These are phyloP conservation scores for Creontiades dilutus DNA, from an alignment of 2,888 invertebrate genomes.

Conservation along the genomic window DNA sequence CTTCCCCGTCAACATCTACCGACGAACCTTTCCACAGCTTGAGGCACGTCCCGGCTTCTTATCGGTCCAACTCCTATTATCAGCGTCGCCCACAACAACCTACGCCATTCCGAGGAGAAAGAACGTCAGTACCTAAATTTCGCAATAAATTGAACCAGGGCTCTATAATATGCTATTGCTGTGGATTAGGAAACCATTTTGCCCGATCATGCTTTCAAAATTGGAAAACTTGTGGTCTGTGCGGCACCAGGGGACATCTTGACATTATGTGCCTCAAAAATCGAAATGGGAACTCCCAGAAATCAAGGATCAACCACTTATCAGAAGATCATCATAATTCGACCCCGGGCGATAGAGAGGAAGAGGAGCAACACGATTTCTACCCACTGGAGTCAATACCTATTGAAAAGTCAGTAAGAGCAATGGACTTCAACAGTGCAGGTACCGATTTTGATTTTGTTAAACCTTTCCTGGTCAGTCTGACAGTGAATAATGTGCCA, in stretches of 20 bases:
- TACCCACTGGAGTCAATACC: not conserved
- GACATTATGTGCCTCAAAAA: not conserved
- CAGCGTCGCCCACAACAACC: not conserved
- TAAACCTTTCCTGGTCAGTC: not conserved
- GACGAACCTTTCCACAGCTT: no score
- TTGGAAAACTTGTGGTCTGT: slow-evolving; percentile 1
- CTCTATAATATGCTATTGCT: not conserved
- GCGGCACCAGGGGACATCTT: not conserved
- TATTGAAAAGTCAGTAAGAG: not conserved
- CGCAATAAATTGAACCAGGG: not conserved
- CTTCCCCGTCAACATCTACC: no score
- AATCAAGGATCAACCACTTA: not conserved
- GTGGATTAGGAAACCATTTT: not conserved
- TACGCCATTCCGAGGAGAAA: not conserved
- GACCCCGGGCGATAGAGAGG: no score
- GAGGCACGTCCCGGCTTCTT: no score
- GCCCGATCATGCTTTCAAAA: not conserved
- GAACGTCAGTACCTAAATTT: not conserved
- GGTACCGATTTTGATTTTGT: slow-evolving; percentile 9
- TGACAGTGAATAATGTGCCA: not conserved
- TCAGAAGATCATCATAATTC: not conserved
- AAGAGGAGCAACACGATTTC: slow-evolving; percentile 4
- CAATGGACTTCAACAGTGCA: not conserved
- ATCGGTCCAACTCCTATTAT: no score
- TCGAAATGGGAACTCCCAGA: not conserved